These are phyloP conservation scores for Riparia riparia DNA, from an alignment of 2,113 vertebrate species.

Conservation along the genomic window DNA sequence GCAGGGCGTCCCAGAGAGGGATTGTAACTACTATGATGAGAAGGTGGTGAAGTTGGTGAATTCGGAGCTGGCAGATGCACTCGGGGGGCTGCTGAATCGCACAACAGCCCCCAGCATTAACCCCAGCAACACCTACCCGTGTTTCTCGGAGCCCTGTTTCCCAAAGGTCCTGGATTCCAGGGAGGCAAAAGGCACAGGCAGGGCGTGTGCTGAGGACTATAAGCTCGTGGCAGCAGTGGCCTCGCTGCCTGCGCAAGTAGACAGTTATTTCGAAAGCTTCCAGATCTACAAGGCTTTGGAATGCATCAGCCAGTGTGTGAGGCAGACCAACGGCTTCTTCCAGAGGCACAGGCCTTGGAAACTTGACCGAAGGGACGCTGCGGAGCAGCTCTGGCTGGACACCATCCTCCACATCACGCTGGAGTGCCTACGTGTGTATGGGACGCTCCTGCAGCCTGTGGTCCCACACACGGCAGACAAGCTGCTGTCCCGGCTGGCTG, in stretches of 20 bases:
- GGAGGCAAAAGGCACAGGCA: not conserved
- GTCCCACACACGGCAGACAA: conserved; percentile 83
- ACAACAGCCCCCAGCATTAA: conserved; percentile 88
- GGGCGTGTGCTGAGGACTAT: conserved; percentile 81
- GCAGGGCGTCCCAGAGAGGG: conserved; percentile 90
- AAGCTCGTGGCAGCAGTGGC: conserved; percentile 79
- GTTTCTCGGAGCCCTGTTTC: conserved; percentile 83
- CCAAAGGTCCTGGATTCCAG: conserved; percentile 20
- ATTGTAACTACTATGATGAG: conserved; percentile 89
- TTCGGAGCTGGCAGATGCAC: conserved; percentile 87
- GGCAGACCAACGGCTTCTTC: conserved; percentile 89
- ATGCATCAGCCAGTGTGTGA: conserved; percentile 82
- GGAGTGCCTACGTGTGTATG: conserved; percentile 90
- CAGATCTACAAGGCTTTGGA: conserved; percentile 92
- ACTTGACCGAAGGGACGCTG: conserved; percentile 64
- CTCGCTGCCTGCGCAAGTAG: conserved; percentile 79
- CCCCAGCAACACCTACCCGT: conserved; percentile 83
- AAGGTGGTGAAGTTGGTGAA: conserved; percentile 90
- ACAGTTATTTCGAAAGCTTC: conserved; percentile 79
- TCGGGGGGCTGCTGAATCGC: conserved; percentile 93
- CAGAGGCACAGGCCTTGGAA: conserved; percentile 94
- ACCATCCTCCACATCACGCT: conserved; percentile 88
- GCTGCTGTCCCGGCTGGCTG: conserved; percentile 86
- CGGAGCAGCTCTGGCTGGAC: conserved; percentile 83
- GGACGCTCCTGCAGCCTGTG: conserved; percentile 88